Evolutionary conservation across 53 echinoderm and acorn worm species (phyloP), one percentile per base, ranked within the genome.

Genomic region (Arbacia lixula): DNA sequence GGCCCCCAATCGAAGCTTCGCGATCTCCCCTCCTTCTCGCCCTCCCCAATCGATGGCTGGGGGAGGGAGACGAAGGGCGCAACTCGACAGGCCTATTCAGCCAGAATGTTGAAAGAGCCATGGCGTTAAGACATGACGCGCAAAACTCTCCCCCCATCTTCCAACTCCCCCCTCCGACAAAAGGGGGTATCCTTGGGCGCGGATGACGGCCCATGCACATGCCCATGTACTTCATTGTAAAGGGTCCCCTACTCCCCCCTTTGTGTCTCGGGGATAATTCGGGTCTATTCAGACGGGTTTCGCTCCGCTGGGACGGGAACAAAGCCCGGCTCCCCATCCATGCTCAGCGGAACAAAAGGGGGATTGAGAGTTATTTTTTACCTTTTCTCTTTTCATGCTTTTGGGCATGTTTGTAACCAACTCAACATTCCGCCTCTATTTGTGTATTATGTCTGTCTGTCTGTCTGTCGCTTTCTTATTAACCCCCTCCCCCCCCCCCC

Each of bases 201-300:
- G 38, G 50, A 53, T 31, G 53, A 32, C 57, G 60, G 26, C 12
- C 42, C 38, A 78, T 60, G 79, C 79, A 78, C 79, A 78, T 78
- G 79, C 60, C 40, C 79, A 60, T 78, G 79, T 78, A 78, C 79
- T 78, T 78, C 79, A 78, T 78, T 78, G 79, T 78, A 60, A 40
- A 60, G 25, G 28, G 60, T 17, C 41, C 40, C 10, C 39, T 29
- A 43, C 72, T 66, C 66, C 38, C 36, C 66, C 50, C 1, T 10
- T 71, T 43, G 37, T 71, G 72, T 71, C 42, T 71, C 29, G 22
- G 1, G 39, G 5, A 26, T 17, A 27, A 71, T 71, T 10, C 22
- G 26, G 16, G 28, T 4, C 49, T 46, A 46, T 41, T 41, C 46
- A 28, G 8, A 6, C 29, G 39, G 21, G 10, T 8, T 49, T 71